Evolutionary conservation across 2,888 invertebrate species (phyloP).

Genomic region (Drosophila nigricruria): DNA sequence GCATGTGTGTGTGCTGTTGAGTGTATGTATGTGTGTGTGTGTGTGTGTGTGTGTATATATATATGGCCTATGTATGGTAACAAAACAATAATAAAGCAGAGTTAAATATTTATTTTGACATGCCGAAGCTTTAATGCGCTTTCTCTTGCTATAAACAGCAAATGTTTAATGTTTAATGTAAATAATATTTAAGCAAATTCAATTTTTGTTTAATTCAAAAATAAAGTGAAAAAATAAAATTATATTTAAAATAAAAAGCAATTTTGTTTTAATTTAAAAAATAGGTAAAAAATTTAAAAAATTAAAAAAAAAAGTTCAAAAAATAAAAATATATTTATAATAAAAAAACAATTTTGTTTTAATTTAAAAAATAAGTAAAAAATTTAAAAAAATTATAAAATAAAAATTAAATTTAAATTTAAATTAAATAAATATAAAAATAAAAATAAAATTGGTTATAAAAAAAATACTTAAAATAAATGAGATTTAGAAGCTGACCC

Average conservation of each 20-base stretch:
- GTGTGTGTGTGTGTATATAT: slow-evolving; percentile 10
- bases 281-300: no score
- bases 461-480: not conserved
- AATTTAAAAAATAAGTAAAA: no score
- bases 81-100: slow-evolving; percentile 15
- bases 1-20: not conserved
- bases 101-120: slow-evolving; percentile 12
- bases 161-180: not conserved
- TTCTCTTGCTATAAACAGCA: not conserved
- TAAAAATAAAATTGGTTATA: not conserved
- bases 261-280: not conserved
- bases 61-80: slow-evolving; percentile 6
- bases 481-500: not conserved
- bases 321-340: not conserved
- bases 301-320: no score
- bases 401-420: not conserved
- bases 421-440: not conserved
- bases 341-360: not conserved
- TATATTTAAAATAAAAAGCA: not conserved
- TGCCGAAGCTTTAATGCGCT: slow-evolving; percentile 34
- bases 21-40: slow-evolving; percentile 2
- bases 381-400: no score
- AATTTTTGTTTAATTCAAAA: not conserved
- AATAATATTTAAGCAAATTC: slow-evolving; percentile 3
- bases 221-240: not conserved